Evolutionary conservation across 2,888 invertebrate species (phyloP), one percentile per base, ranked within the genome.

Genomic region (Criorhina ranunculi): DNA sequence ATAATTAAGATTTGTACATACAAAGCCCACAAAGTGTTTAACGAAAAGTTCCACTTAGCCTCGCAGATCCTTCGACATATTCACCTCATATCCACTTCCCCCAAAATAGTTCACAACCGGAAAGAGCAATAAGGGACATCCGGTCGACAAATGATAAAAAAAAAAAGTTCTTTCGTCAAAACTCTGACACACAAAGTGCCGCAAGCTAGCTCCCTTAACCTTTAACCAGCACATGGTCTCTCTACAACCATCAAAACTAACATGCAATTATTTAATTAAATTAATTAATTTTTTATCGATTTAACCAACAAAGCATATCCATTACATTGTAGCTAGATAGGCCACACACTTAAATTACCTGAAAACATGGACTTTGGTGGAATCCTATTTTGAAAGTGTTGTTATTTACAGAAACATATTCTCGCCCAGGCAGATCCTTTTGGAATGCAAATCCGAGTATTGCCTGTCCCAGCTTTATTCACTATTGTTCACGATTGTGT

Each of bases 341-440:
- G 2, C 4, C 24, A 4, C 24, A 24, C 29, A 59, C 42, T 17
- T 2, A 33, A 64, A 64, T 87, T 88, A 88, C 88, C 88, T 88
- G 88, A 87, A 88, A 88, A 87, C 88, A 88, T 88, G 88, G 88
- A 88, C 87, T 88, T 88, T 88, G 87, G 76, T 87, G 86, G 81
- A 88, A 88, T 87, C 88, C 88, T 83, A 87, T 88, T 88, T 87
- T 87, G 87, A 73, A 78, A 49, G 40, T 67, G 44, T 83, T 83
- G 83, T 83, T 78, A 69, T 83, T 73, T 64, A 83, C 69, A 78
- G 83, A 57, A 69, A 78, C 83, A 83, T 83, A 69, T 8, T 78
- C 69, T 8, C 73, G 78, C 37, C 35, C 40, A 59, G 66, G 73
- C 73, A 51, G 60, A 75, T 83, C 78, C 78, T 69, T 83, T 67